Evolutionary conservation across 2,113 vertebrate species (phyloP).

Genomic region (Seriola dumerili): DNA sequence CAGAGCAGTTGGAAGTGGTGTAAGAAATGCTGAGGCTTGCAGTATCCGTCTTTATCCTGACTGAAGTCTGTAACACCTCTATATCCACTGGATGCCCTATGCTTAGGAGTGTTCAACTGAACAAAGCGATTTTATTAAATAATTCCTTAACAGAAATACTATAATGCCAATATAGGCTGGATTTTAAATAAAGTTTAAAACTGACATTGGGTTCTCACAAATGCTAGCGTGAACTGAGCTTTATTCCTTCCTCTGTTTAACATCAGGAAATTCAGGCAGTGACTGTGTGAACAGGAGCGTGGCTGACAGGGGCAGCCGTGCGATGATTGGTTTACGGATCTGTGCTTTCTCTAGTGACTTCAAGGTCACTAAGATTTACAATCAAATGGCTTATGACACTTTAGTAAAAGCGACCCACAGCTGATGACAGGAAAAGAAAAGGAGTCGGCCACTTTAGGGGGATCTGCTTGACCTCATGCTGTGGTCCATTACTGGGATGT

Average conservation of each 20-base stretch:
- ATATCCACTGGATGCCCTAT: constrained; percentile 21
- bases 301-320: constrained; percentile 89
- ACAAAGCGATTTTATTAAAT: constrained; percentile 37
- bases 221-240: constrained; percentile 55
- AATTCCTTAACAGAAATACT: constrained; percentile 18
- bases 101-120: constrained; percentile 27
- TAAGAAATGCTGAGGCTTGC: constrained; percentile 74
- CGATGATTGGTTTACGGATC: constrained; percentile 95
- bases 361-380: constrained; percentile 95
- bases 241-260: constrained; percentile 74
- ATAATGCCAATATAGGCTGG: constrained; percentile 39
- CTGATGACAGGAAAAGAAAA: constrained; percentile 89
- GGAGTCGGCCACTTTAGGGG: constrained; percentile 85
- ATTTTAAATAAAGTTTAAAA: constrained; percentile 52
- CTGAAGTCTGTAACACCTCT: constrained; percentile 61
- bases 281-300: constrained; percentile 88
- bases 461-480: constrained; percentile 88
- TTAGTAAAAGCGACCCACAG: constrained; percentile 89
- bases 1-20: constrained; percentile 56
- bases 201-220: constrained; percentile 48
- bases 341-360: constrained; percentile 91
- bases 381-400: constrained; percentile 89
- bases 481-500: constrained; percentile 79
- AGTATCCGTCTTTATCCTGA: constrained; percentile 67
- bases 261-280: constrained; percentile 80